phyloP scores from a whole-genome alignment of 2,113 vertebrate genomes.

The Petaurus breviceps region DNA sequence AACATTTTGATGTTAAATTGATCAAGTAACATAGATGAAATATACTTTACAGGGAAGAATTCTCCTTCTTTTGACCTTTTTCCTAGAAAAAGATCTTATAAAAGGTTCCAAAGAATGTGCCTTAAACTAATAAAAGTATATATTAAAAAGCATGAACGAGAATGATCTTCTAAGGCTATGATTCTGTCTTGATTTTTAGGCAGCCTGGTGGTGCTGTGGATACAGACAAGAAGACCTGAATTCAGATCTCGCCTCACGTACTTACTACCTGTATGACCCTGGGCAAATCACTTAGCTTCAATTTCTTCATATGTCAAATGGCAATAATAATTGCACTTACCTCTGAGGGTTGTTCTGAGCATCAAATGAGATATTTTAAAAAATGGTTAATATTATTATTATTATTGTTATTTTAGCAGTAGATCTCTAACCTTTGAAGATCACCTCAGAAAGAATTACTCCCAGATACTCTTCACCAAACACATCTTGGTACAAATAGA shows the following conservation, averaged over 20 bases:
- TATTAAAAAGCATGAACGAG: not conserved
- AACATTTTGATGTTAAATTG: slow-evolving; percentile 59
- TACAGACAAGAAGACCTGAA: not conserved
- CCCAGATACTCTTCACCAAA: not conserved
- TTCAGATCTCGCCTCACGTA: not conserved
- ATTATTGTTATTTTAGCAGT: not conserved
- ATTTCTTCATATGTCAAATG: not conserved
- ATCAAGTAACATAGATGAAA: slow-evolving; percentile 34
- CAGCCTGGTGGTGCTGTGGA: not conserved
- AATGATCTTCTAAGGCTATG: not conserved
- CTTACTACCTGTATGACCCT: not conserved
- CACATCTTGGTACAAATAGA: not conserved
- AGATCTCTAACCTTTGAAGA: not conserved
- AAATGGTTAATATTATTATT: not conserved
- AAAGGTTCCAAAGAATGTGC: slow-evolving; percentile 54
- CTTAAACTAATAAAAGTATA: not conserved
- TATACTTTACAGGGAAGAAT: slow-evolving; percentile 46
- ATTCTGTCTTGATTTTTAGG: not conserved
- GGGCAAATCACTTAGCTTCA: not conserved
- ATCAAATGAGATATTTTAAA: not conserved
- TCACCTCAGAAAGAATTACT: not conserved
- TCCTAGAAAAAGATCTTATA: slow-evolving; percentile 57
- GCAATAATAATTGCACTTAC: not conserved
- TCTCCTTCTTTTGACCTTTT: slow-evolving; percentile 40
- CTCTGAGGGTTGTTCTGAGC: not conserved